phyloP scores from a whole-genome alignment of 2,888 invertebrate species.

The Spilarctia lutea region DNA sequence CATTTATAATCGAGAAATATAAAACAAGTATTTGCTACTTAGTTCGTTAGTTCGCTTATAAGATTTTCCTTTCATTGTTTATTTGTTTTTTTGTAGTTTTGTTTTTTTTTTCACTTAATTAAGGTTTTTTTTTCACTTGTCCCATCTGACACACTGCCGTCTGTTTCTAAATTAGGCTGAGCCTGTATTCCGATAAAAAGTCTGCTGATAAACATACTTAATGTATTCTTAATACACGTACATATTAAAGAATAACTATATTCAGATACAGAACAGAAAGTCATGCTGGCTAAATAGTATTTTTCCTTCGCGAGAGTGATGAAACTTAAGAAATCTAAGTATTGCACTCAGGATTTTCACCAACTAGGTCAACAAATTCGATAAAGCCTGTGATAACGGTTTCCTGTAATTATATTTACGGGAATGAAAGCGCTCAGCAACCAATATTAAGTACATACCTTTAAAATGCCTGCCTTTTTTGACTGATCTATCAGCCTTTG shows the following conservation, averaged over 20 bases:
- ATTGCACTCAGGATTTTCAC: not conserved
- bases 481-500: too few species aligned
- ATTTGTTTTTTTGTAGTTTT: too few species aligned
- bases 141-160: too few species aligned
- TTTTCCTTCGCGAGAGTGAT: not conserved
- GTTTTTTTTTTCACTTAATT: too few species aligned
- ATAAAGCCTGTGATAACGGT: not conserved
- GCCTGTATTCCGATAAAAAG: not conserved
- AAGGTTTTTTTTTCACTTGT: too few species aligned
- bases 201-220: not conserved
- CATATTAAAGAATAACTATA: not conserved
- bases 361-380: not conserved
- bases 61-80: too few species aligned
- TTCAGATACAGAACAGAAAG: not conserved
- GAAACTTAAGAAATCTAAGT: not conserved
- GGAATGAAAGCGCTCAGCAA: too few species aligned
- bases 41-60: too few species aligned
- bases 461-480: too few species aligned
- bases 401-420: too few species aligned
- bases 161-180: not conserved
- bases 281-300: not conserved
- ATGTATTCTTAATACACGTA: not conserved
- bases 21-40: not conserved
- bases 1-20: not conserved
- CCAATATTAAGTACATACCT: too few species aligned